Conservation (phyloP, 2,113 vertebrate genomes). For the Nothoprocta perdicaria region DNA sequence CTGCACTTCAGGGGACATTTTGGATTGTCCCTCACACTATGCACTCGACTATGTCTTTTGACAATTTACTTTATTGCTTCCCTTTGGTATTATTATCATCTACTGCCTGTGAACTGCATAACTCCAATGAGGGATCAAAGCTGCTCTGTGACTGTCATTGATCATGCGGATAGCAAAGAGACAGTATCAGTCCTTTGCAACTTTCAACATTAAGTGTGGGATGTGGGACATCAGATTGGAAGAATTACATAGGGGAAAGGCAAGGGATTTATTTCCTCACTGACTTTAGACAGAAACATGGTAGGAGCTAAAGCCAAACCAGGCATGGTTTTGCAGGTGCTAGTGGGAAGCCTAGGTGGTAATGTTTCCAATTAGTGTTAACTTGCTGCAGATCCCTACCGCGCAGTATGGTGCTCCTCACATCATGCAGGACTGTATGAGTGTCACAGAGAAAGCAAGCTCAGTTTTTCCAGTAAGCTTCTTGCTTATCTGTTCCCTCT, state of each 20-base stretch:
- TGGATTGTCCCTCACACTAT: neutral
- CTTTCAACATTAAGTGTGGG: neutral
- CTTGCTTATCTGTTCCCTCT: neutral
- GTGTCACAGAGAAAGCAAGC: neutral
- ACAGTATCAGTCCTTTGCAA: neutral
- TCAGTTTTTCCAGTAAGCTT: neutral
- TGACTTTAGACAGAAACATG: neutral
- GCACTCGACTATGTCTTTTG: neutral
- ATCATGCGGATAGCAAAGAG: neutral
- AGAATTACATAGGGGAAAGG: neutral
- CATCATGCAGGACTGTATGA: neutral
- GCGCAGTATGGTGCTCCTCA: neutral
- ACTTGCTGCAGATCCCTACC: neutral
- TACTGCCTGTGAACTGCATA: fast-evolving
- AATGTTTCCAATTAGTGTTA: neutral
- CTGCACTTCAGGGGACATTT: neutral
- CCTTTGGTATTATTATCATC: neutral
- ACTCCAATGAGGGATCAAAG: neutral
- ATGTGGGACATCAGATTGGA: neutral
- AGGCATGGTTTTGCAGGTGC: neutral
- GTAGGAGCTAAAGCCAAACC: neutral
- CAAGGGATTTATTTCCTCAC: neutral
- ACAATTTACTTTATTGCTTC: neutral
- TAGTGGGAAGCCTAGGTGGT: neutral
- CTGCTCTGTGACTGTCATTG: neutral